A percentile compares a stretch with the other conserved stretches of the same genome.
These are phyloP conservation scores for Troides aeacus DNA, from an alignment of 2,888 invertebrate genomes.

Conservation along the genomic window DNA sequence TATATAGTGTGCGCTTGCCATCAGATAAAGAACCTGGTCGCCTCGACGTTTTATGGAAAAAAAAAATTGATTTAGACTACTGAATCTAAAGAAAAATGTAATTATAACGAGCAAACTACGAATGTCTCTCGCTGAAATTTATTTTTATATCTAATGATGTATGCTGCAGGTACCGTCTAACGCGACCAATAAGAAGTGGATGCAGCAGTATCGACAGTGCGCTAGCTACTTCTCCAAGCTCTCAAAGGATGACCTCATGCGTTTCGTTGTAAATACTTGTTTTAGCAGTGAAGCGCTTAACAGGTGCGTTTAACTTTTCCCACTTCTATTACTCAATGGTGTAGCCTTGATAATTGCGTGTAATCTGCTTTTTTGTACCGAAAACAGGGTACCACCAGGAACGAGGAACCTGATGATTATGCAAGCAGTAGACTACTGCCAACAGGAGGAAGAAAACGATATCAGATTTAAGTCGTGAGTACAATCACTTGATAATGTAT, in stretches of 20 bases:
- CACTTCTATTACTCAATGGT: neutral
- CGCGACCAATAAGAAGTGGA: slow-evolving; percentile 69
- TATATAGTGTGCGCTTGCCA: no score
- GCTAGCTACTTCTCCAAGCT: slow-evolving; percentile 75
- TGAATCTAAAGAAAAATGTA: no score
- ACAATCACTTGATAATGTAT: no score
- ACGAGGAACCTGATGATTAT: slow-evolving; percentile 68
- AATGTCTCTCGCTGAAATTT: no score
- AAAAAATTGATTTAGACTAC: no score
- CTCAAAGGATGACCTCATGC: slow-evolving; percentile 57
- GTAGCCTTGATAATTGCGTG: neutral
- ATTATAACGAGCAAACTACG: no score
- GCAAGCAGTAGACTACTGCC: slow-evolving; percentile 73
- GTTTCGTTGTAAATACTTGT: slow-evolving; percentile 61
- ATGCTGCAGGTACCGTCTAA: slow-evolving; percentile 28
- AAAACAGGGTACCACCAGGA: slow-evolving; percentile 57
- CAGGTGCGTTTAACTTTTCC: slow-evolving; percentile 47
- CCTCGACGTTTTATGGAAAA: no score
- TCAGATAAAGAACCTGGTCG: no score
- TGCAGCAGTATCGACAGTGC: slow-evolving; percentile 76
- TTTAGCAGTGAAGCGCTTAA: slow-evolving; percentile 59
- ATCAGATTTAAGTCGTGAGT: slow-evolving; percentile 45
- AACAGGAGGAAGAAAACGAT: slow-evolving; percentile 71
- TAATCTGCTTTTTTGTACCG: neutral
- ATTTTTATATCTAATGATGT: neutral